Conservation (phyloP, 2,888 invertebrate species). For the Dysmachus trigonus region DNA sequence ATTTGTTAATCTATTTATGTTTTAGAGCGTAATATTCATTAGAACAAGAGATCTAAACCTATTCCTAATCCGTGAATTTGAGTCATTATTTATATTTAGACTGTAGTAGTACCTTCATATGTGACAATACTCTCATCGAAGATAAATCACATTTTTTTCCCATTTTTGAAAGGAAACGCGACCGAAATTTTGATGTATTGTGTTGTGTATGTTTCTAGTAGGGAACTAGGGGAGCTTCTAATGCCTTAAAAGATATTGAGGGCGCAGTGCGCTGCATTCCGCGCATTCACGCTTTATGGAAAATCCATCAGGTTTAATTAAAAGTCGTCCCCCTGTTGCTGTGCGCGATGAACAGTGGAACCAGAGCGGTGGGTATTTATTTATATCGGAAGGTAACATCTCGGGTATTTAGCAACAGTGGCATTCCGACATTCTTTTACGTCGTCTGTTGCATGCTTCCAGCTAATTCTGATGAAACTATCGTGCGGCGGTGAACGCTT, state of each 20-base stretch:
- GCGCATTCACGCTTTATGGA: neutral
- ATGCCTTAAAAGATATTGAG: neutral
- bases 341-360: neutral
- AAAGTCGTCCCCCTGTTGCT: neutral
- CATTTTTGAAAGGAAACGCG: neutral
- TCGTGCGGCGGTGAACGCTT: neutral
- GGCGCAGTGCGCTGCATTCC: neutral
- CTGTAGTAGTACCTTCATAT: neutral
- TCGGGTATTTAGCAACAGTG: neutral
- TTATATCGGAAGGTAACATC: neutral
- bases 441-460: constrained; percentile 14
- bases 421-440: neutral
- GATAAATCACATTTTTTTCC: neutral
- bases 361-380: neutral
- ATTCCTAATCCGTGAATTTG: neutral
- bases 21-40: too few species aligned
- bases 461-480: neutral
- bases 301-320: neutral
- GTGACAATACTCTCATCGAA: neutral
- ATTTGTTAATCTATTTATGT: too few species aligned
- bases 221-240: neutral
- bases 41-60: neutral
- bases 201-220: neutral
- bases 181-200: neutral
- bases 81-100: neutral